Conservation (phyloP, 2,888 invertebrate genomes). For the Adelphocoris suturalis region DNA sequence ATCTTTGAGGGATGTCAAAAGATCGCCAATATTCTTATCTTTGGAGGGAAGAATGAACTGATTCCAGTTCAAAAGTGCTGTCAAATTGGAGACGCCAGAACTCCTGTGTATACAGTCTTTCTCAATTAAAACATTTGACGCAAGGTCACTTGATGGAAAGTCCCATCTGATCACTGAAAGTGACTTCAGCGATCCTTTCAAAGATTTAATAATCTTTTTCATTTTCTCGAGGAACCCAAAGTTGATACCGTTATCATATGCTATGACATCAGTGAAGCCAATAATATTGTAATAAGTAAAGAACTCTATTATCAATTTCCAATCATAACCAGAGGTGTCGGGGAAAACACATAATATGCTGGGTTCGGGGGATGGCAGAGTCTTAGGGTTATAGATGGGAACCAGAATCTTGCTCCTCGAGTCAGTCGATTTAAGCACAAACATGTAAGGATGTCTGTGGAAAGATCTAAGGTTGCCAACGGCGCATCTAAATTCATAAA, state of each 20-base stretch:
- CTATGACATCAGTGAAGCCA: conserved; percentile 62
- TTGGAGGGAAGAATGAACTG: conserved; percentile 35
- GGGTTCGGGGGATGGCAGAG: not conserved
- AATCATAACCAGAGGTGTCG: conserved; percentile 44
- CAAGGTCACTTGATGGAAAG: not conserved
- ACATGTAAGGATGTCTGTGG: conserved; percentile 47
- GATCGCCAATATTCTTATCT: not conserved
- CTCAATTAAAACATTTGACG: not conserved
- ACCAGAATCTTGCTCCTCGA: conserved; percentile 3
- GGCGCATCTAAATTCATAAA: conserved; percentile 58
- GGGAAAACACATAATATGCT: conserved; percentile 53
- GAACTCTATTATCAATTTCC: conserved; percentile 62
- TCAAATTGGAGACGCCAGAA: conserved; percentile 8
- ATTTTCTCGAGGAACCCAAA: conserved; percentile 55
- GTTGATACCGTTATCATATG: conserved; percentile 63
- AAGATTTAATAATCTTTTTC: not conserved
- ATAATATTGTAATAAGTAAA: conserved; percentile 46
- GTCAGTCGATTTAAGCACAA: conserved; percentile 42
- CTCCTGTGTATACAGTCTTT: conserved; percentile 53
- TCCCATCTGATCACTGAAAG: conserved; percentile 61
- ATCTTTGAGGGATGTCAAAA: not conserved
- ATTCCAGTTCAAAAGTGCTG: conserved; percentile 48
- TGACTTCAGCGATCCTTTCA: conserved; percentile 46
- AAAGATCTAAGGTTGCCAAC: conserved; percentile 38
- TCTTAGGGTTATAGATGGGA: conserved; percentile 15